Percentiles rank a stretch among this genome's conserved stretches.
These are phyloP conservation scores for Patella caerulea DNA, from an alignment of 2,888 invertebrate species.

Conservation along the genomic window DNA sequence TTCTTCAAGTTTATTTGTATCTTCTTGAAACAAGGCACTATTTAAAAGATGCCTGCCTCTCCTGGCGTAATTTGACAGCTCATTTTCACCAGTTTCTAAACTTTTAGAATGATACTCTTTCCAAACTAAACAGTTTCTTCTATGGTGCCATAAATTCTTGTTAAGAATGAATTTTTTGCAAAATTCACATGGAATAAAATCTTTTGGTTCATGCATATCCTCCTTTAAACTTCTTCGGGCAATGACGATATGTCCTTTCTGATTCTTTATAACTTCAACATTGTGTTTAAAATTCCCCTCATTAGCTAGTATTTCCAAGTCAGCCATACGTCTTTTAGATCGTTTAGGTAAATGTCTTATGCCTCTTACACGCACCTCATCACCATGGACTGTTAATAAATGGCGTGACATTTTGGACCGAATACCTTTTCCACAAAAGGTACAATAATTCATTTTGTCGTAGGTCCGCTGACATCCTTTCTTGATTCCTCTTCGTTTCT, in stretches of 20 bases:
- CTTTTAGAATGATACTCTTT: constrained; percentile 3
- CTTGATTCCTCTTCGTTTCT: constrained; percentile 11
- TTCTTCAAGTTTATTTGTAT: not conserved
- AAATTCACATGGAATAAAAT: not conserved
- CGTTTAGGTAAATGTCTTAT: constrained; percentile 27
- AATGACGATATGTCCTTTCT: constrained; percentile 8
- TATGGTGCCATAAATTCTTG: not conserved
- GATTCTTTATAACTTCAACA: constrained; percentile 27
- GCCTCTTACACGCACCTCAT: constrained; percentile 24
- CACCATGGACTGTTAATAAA: constrained; percentile 29
- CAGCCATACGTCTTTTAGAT: constrained; percentile 27
- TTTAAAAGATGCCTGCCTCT: constrained; percentile 3
- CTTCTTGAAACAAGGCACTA: not conserved
- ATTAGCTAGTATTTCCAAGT: constrained; percentile 35
- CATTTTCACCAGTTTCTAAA: not conserved
- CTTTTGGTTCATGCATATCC: not conserved
- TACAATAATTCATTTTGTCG: constrained; percentile 37
- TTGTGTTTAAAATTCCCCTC: constrained; percentile 40
- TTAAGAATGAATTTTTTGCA: constrained; percentile 4
- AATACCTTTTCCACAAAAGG: constrained; percentile 31
- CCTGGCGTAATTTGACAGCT: not conserved
- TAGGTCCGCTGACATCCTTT: constrained; percentile 34
- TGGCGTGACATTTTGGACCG: constrained; percentile 34
- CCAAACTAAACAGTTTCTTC: constrained; percentile 2
- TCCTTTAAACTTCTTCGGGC: constrained; percentile 10